These are phyloP conservation scores for Eptesicus fuscus DNA, from an alignment of 2,113 vertebrate genomes.

Conservation along the genomic window DNA sequence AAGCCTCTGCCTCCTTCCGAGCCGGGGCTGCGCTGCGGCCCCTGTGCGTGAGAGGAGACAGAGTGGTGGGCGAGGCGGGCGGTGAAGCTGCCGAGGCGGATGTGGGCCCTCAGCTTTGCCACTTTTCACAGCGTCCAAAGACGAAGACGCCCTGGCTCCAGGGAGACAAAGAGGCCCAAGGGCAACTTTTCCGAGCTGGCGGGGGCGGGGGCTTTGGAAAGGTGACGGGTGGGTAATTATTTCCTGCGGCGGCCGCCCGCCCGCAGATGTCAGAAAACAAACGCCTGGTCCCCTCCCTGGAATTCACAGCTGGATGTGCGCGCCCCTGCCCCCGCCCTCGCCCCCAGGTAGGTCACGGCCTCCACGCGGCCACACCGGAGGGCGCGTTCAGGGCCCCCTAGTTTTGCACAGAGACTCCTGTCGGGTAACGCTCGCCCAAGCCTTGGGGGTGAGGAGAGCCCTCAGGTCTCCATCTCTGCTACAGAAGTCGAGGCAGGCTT, in stretches of 20 bases:
- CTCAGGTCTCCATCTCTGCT: background rate
- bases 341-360: background rate
- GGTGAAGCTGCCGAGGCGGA: background rate
- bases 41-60: background rate
- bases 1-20: background rate
- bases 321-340: no score
- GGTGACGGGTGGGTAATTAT: background rate
- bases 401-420: background rate
- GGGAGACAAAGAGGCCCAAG: background rate
- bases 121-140: background rate
- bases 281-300: no score
- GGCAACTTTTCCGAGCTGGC: background rate
- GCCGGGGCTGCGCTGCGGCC: background rate
- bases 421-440: background rate
- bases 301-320: background rate
- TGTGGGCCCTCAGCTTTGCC: background rate
- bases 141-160: background rate
- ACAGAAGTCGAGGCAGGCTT: background rate
- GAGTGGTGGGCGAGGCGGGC: background rate
- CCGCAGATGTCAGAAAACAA: background rate
- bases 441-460: background rate
- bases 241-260: fast-evolving
- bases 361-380: background rate
- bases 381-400: background rate
- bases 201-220: background rate